These are phyloP conservation scores for Pungitius pungitius DNA, from an alignment of 2,113 vertebrate species.

Conservation along the genomic window DNA sequence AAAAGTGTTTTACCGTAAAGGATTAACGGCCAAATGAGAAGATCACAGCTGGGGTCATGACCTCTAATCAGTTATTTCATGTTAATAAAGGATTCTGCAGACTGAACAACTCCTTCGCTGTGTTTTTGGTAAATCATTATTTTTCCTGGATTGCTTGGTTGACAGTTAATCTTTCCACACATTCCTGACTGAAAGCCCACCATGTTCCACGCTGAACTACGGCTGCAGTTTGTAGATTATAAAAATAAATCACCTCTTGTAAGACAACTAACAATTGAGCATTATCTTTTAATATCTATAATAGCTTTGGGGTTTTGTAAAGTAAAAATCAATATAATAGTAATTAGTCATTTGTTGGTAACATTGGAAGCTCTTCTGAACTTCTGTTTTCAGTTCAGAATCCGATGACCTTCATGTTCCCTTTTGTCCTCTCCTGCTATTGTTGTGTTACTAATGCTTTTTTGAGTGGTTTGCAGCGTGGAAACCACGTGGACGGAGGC, in stretches of 20 bases:
- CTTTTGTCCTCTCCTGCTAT: not conserved
- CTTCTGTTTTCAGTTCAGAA: not conserved
- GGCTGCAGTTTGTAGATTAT: too few species aligned
- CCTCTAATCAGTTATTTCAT: not conserved
- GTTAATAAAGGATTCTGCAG: not conserved
- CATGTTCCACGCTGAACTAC: not conserved
- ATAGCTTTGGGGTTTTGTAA: not conserved
- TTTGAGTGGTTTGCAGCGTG: too few species aligned
- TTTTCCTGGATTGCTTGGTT: not conserved
- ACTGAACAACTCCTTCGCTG: not conserved
- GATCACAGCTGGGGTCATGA: not conserved
- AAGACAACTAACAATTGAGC: not conserved
- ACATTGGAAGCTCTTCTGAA: not conserved
- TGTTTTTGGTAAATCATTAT: not conserved
- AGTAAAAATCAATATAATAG: too few species aligned
- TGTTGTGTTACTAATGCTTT: not conserved
- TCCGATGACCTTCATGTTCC: too few species aligned
- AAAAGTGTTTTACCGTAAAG: not conserved
- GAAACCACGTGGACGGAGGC: too few species aligned
- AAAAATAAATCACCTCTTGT: not conserved
- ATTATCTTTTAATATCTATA: not conserved
- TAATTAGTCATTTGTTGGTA: too few species aligned
- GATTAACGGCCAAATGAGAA: not conserved
- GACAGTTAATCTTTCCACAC: not conserved
- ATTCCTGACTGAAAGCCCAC: not conserved